phyloP scores from a whole-genome alignment of 2,888 invertebrate species.

The Parnassius smintheus region DNA sequence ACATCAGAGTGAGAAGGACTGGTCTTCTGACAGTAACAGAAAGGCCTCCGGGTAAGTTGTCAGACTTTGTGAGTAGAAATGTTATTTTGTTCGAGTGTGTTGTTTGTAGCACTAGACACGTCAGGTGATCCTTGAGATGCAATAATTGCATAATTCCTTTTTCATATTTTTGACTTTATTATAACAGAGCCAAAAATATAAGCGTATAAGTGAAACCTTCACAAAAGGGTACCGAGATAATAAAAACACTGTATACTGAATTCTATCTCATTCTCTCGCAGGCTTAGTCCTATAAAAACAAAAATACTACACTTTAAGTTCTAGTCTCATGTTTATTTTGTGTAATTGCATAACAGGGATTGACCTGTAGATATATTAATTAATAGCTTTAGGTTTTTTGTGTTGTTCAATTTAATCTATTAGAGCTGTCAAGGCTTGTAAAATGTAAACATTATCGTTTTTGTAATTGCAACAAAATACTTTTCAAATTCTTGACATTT shows the following conservation, averaged over 20 bases:
- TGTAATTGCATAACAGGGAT: not conserved
- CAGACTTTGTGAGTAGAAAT: slow-evolving; percentile 17
- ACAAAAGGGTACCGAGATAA: too few relatives aligned
- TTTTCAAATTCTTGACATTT: not conserved
- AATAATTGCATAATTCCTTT: not conserved
- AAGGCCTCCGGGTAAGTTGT: slow-evolving; percentile 88
- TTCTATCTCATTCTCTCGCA: too few relatives aligned
- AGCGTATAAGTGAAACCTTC: too few relatives aligned
- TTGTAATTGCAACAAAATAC: not conserved
- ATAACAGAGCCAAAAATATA: not conserved
- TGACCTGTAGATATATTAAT: not conserved
- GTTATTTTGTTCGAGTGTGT: slow-evolving; percentile 27
- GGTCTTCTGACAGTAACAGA: slow-evolving; percentile 93
- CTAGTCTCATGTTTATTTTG: too few relatives aligned
- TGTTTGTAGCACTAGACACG: slow-evolving; percentile 1
- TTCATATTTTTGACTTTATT: too few relatives aligned
- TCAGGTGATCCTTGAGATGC: not conserved
- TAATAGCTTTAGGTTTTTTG: slow-evolving; percentile 9
- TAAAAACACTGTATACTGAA: too few relatives aligned
- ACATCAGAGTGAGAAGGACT: slow-evolving; percentile 87
- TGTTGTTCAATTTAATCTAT: slow-evolving; percentile 1
- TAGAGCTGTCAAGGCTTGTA: not conserved
- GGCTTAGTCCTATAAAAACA: too few relatives aligned
- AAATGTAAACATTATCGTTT: not conserved
- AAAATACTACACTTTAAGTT: too few relatives aligned